These are phyloP conservation scores for Zootermopsis nevadensis DNA, from an alignment of 2,888 invertebrate species.

Conservation along the genomic window DNA sequence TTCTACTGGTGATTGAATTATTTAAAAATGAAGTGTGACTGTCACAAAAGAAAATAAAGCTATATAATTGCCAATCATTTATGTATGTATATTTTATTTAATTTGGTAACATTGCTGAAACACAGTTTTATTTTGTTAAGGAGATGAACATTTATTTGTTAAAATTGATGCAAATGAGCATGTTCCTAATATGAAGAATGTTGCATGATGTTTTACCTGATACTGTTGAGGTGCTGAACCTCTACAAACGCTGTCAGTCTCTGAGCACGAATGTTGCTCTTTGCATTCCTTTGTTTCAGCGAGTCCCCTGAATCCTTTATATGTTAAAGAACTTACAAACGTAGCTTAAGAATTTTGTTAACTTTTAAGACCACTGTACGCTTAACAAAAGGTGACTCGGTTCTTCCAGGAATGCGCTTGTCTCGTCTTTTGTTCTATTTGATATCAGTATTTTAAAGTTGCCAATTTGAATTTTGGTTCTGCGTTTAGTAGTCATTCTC, in stretches of 20 bases:
- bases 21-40: constrained; percentile 25
- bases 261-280: not conserved
- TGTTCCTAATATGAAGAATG: constrained; percentile 5
- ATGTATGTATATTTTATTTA: not conserved
- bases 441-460: not conserved
- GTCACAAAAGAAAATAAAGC: constrained; percentile 23
- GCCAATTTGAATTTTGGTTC: not conserved
- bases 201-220: not conserved
- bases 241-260: not conserved
- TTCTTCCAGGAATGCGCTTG: constrained; percentile 17
- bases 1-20: constrained; percentile 19
- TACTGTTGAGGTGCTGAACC: too few species aligned
- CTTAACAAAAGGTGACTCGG: too few species aligned
- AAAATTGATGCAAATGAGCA: not conserved
- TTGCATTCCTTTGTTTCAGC: not conserved
- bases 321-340: too few species aligned
- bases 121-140: too few species aligned
- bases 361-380: too few species aligned
- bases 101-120: not conserved
- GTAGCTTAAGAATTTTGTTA: too few species aligned
- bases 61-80: not conserved
- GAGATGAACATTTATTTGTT: too few species aligned
- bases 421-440: not conserved
- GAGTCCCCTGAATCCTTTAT: not conserved
- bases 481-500: too few species aligned